phyloP scores from a whole-genome alignment of 2,113 vertebrate species.

The Plectropomus leopardus region DNA sequence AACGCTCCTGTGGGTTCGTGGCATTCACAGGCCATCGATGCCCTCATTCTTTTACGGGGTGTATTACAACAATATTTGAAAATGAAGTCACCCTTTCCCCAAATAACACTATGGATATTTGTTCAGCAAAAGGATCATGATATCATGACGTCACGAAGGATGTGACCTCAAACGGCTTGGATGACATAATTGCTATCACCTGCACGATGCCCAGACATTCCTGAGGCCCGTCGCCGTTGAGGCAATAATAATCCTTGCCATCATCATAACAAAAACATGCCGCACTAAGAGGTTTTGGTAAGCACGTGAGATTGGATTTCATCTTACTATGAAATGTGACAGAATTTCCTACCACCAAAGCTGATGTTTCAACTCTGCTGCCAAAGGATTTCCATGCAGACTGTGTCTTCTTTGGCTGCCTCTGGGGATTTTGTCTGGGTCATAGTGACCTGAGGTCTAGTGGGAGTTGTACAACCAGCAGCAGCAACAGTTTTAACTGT shows the following conservation, averaged over 20 bases:
- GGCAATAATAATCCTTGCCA: conserved; percentile 17
- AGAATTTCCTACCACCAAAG: conserved; percentile 34
- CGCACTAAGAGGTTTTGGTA: conserved; percentile 15
- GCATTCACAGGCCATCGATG: conserved; percentile 57
- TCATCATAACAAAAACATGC: conserved; percentile 32
- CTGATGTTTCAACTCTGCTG: conserved; percentile 23
- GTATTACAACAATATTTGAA: conserved; percentile 62
- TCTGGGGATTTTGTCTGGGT: conserved; percentile 67
- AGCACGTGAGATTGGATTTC: conserved; percentile 21
- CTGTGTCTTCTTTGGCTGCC: conserved; percentile 58
- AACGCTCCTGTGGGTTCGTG: conserved; percentile 31
- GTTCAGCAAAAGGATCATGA: conserved; percentile 43
- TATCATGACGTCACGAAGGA: conserved; percentile 62
- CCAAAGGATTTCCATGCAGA: conserved; percentile 50
- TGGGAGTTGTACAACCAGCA: conserved; percentile 44
- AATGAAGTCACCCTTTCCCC: conserved; percentile 66
- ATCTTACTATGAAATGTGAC: conserved; percentile 53
- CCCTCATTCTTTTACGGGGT: conserved; percentile 62
- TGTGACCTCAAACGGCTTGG: conserved; percentile 63
- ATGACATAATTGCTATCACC: conserved; percentile 75
- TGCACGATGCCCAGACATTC: conserved; percentile 61
- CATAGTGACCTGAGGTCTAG: conserved; percentile 52
- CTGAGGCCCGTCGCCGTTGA: conserved; percentile 23
- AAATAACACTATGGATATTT: conserved; percentile 55
- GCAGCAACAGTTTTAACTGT: conserved; percentile 16